phyloP scores from a whole-genome alignment of 2,888 invertebrate species.

The Nephrotoma flavescens region DNA sequence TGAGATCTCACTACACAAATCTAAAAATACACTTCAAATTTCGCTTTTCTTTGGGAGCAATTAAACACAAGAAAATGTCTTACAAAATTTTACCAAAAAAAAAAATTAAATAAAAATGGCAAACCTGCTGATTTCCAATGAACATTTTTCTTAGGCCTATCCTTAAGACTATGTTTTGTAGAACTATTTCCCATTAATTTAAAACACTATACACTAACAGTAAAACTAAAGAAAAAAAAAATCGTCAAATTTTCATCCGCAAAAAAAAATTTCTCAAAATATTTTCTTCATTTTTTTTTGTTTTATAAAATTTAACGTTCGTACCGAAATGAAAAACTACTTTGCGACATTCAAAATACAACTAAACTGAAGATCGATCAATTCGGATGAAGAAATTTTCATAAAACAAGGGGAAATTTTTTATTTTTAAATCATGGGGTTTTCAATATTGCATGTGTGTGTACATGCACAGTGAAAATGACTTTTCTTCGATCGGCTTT shows the following conservation, averaged over 20 bases:
- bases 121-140: conserved; percentile 80
- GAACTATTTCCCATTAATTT: conserved; percentile 45
- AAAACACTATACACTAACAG: background rate
- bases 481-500: background rate
- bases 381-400: background rate
- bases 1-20: background rate
- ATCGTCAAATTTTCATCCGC: background rate
- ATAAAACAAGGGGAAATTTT: background rate
- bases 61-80: background rate
- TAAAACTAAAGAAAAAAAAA: background rate
- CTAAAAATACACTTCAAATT: background rate
- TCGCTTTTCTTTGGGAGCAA: background rate
- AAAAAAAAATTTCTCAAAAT: conserved; percentile 2
- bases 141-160: conserved; percentile 56
- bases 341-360: conserved; percentile 1
- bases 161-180: conserved; percentile 39
- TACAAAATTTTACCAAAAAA: background rate
- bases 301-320: background rate
- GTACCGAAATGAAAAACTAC: background rate
- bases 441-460: background rate
- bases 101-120: background rate
- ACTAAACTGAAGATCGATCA: background rate
- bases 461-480: background rate
- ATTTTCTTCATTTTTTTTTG: background rate
- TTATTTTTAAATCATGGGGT: background rate